Base-by-base conservation (phyloP, 2,888 invertebrate genomes). In the Encarsia formosa region DNA sequence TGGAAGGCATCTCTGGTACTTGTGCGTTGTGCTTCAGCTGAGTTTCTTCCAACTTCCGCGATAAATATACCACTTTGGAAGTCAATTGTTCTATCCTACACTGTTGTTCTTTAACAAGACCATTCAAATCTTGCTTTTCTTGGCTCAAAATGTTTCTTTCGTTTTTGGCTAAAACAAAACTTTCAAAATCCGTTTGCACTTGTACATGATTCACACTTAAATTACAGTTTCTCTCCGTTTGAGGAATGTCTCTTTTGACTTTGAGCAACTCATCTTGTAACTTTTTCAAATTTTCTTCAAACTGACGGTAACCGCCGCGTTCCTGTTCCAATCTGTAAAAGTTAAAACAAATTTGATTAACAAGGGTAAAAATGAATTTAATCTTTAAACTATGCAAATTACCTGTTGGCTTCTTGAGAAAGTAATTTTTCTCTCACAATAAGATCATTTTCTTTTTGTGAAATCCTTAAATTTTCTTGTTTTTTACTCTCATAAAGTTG, bases 71-170 rank as follows among this genome's bases (percentile, higher is more conserved):
- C 19, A 65, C 65, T 15, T 65, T 65, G 40, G 64, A 57, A 4
- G 70, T 70, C 41, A 74, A 62, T 42, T 70, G 69, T 29, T 72
- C 66, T 56, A 73, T 73, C 50, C 66, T 63, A n/a, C 60, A 63
- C 52, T 68, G 66, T 40, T 73, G 73, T 16, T 68, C 67, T 16
- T 57, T 58, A 1, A 73, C 63, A 1, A 72, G 59, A 52, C 58
- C 63, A 29, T 49, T 61, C 11, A 73, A 58, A 45, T 72, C 70
- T 24, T 63, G 55, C 24, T 68, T 73, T 40, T 74, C 73, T 23
- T 61, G 63, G 26, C 54, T 60, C 2, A 68, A 48, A 38, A 58
- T 6, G 3, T 61, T 58, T n/a, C 63, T 63, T 31, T 69, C 65
- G 11, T 55, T 59, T n/a, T 40, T 44, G 35, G 54, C 52, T 11